Evolutionary conservation across 1,140 invertebrate genomes (phyloP).

Genomic region (Diplogasteroides magnus): DNA sequence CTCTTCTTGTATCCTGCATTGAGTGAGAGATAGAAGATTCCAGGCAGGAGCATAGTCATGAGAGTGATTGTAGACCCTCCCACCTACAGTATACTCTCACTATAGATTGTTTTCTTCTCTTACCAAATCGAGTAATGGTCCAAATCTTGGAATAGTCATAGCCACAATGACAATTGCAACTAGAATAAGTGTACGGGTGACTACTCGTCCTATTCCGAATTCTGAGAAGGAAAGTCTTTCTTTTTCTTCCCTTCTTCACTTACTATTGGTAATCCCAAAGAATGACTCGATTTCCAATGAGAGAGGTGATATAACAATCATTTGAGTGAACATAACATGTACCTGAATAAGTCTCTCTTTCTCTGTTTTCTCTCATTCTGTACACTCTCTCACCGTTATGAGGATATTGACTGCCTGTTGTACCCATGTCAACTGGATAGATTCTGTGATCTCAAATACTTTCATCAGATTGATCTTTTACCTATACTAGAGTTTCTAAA

Average conservation of each 20-base stretch:
- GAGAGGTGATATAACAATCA: too few species aligned
- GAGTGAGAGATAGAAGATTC: not conserved
- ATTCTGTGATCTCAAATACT: not conserved
- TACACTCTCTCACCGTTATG: too few species aligned
- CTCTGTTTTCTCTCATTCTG: too few species aligned
- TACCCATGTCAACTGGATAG: not conserved
- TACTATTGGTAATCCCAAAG: too few species aligned
- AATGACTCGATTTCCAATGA: too few species aligned
- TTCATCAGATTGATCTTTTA: not conserved
- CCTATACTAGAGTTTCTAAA: not conserved
- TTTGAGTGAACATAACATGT: too few species aligned
- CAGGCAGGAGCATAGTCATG: not conserved
- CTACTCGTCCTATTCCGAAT: not conserved
- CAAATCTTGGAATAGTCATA: not conserved
- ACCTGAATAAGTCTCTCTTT: too few species aligned
- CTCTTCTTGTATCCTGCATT: not conserved
- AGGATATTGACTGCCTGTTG: not conserved
- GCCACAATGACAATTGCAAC: not conserved
- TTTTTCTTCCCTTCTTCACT: not conserved
- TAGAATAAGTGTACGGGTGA: not conserved
- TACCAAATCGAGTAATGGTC: not conserved
- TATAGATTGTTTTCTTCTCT: not conserved
- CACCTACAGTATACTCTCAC: not conserved
- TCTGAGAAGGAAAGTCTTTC: not conserved
- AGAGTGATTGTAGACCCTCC: not conserved